Evolutionary conservation across 2,797 vertebrate genomes (phyloP), one percentile per base, ranked within the genome.

Genomic region (Glyptemys insculpta): DNA sequence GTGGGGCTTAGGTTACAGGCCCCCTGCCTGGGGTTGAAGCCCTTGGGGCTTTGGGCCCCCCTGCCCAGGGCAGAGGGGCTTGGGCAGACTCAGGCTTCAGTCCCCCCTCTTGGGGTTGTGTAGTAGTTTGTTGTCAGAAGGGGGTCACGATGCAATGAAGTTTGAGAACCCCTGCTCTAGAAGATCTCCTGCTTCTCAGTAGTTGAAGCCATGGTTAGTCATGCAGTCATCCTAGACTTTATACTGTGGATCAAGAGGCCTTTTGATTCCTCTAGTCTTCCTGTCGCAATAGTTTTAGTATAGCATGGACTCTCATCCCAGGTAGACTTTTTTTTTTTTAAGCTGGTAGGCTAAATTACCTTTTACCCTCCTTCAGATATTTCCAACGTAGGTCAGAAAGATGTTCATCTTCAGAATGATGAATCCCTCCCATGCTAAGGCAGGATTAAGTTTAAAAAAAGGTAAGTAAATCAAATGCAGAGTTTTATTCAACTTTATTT

Each of bases 401-500:
- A 44, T 74, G 10, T 79, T 53, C n/a, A 25, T 74, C 19, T 76
- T 52, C 50, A 12, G 72, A 91, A 50, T 3, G 72, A 8, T 0
- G 14, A 4, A 82, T 86, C 21, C n/a, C 25, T 81, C 59, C 81
- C 88, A 84, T 19, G 91, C 34, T 19, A 23, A 52, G 86, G 49
- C 5, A 56, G 27, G 8, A 54, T 11, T 21, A 72, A 94, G 88
- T 53, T 12, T 82, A 79, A 12, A 5, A 53, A 23, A 23, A 88
- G 93, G 88, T 56, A 95, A 90, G 94, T 41, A 52, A 54, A n/a
- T 44, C 8, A 80, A 87, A 9, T 82, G 59, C 86, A 91, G 27
- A 85, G 19, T 49, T 97, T 95, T 96, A 97, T 94, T 97, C 83
- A 88, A 76, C 25, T 97, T 96, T 89, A 95, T 93, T 98, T 88